Base-by-base conservation (phyloP, 2,113 vertebrate species). In the Edolisoma coerulescens region DNA sequence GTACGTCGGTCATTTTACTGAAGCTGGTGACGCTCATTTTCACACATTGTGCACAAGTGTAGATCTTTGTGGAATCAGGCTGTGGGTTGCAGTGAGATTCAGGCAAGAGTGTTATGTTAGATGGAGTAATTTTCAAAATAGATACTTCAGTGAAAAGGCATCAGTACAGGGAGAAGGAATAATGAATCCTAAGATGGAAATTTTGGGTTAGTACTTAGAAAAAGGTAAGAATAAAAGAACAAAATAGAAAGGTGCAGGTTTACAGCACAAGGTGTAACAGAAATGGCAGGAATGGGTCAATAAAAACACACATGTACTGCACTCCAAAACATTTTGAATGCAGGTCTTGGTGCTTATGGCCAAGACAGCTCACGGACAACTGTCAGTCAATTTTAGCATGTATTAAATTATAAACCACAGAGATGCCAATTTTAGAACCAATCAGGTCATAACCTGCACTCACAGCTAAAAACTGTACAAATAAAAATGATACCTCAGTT, bases 401-500 rank as follows among this genome's bases (percentile, higher is more conserved):
- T 89, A 94, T 96, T 97, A 96, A 95, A 97, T 95, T 80, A 80
- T 93, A 96, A 97, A 97, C 93, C 81, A 78, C 19, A 35, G 45
- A 95, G 94, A 89, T 90, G 68, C 63, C 85, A 93, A 35, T 97
- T 97, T 95, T 95, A 87, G 92, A 96, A 91, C 41, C 78, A 87
- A 75, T 30, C 52, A 42, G 81, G 80, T 90, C 63, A 42, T 73
- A 95, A 96, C 84, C 88, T 96, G 68, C 59, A 59, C 80, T 97
- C 60, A 67, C 87, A 76, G 61, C 79, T 96, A 78, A 96, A 95
- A 96, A 84, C 73, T 87, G 65, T 79, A 67, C 73, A 82, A 93
- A 89, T 96, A 92, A 95, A 97, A 95, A 67, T 39, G 63, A 95
- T 96, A 93, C 70, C 84, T 98, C 92, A 87, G 83, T 97, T 96